Evolutionary conservation across 2,888 invertebrate genomes (phyloP).

Genomic region (Eretmocerus hayati): DNA sequence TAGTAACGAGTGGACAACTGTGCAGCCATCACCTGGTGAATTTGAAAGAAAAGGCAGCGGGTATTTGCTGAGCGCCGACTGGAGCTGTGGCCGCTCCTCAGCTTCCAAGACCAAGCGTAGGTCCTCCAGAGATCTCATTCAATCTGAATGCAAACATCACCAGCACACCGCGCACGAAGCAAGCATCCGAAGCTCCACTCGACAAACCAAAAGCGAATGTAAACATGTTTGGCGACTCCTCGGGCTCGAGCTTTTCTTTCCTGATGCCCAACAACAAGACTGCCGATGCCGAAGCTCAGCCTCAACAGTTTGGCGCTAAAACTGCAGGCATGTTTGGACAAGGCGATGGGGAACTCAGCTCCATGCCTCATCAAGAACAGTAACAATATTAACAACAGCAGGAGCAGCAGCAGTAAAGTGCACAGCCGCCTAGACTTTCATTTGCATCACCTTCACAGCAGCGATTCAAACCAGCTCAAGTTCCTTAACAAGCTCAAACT

Average conservation of each 20-base stretch:
- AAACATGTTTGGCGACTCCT: conserved; percentile 24
- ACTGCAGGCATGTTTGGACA: conserved; percentile 4
- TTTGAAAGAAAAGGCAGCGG: conserved; percentile 53
- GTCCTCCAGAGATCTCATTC: conserved; percentile 33
- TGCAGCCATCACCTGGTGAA: conserved; percentile 73
- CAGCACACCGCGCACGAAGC: conserved; percentile 35
- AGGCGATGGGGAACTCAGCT: conserved; percentile 8
- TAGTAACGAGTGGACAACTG: conserved; percentile 59
- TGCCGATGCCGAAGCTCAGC: neutral
- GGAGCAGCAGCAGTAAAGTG: conserved; percentile 4
- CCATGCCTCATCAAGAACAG: conserved; percentile 11
- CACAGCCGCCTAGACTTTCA: conserved; percentile 13
- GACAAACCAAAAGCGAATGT: conserved; percentile 8
- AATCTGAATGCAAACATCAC: conserved; percentile 28
- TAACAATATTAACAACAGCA: neutral
- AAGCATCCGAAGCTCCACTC: neutral
- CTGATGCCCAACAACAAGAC: conserved; percentile 5
- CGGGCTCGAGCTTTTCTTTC: conserved; percentile 18
- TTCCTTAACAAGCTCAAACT: neutral
- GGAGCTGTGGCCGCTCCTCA: conserved; percentile 30
- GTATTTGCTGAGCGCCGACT: conserved; percentile 57
- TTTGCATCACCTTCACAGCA: conserved; percentile 12
- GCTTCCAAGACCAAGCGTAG: conserved; percentile 21
- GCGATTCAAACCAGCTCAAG: neutral
- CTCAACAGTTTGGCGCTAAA: conserved; percentile 9